phyloP scores from a whole-genome alignment of 2,113 vertebrate species.

The Puffinus mauretanicus region DNA sequence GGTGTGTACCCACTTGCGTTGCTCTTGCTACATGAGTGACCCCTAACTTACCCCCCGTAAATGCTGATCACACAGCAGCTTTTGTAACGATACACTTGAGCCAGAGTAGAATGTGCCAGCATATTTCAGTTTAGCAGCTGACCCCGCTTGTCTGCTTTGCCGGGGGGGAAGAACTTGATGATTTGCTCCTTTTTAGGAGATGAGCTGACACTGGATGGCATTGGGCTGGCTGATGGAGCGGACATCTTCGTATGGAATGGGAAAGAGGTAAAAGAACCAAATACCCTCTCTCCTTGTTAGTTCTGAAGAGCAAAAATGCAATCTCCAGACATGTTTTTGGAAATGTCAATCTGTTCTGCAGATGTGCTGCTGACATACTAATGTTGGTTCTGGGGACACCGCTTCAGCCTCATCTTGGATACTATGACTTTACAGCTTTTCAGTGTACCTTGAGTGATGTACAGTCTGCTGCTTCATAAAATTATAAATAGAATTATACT shows the following conservation, averaged over 20 bases:
- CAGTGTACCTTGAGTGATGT: not conserved
- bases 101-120: not conserved
- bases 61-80: not conserved
- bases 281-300: not conserved
- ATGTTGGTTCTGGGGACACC: not conserved
- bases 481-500: not conserved
- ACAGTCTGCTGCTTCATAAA: not conserved
- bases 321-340: not conserved
- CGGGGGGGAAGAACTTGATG: not conserved
- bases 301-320: not conserved
- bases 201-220: slow-evolving; percentile 73
- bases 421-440: not conserved
- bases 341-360: not conserved
- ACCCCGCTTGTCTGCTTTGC: not conserved
- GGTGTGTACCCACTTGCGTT: not conserved
- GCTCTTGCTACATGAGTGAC: not conserved
- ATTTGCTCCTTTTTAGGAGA: slow-evolving; percentile 78
- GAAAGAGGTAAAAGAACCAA: slow-evolving; percentile 80
- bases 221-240: slow-evolving; percentile 78
- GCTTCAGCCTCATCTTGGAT: not conserved
- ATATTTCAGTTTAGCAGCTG: not conserved
- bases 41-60: not conserved
- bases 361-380: not conserved
- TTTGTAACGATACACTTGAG: not conserved
- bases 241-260: slow-evolving; percentile 95